Evolutionary conservation across 2,888 invertebrate genomes (phyloP), one percentile per base, ranked within the genome.

Genomic region (Chrysomela aeneicollis): DNA sequence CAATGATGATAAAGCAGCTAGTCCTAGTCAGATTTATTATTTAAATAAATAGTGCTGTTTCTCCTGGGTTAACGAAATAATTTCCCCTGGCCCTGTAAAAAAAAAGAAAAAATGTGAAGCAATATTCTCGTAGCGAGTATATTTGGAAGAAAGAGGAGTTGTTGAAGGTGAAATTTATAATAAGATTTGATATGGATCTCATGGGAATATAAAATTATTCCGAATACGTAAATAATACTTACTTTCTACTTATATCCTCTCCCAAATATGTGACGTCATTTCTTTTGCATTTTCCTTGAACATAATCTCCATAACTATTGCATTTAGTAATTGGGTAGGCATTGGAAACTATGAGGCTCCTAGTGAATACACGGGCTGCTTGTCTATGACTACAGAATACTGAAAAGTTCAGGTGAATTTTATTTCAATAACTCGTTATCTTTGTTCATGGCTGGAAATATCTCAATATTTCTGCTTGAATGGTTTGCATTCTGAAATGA

Each of bases 371-470:
- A 26, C 71, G 61, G 57, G 66, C 68, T 9, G 71, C 37, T 51
- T 71, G 66, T n/a, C 61, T 68, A 58, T 72, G 72, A 49, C 64
- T 68, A 37, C 72, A 72, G 42, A 72, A 72, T 10, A 69, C 72
- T 72, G 26, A 42, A 67, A 70, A 54, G 5, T 9, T 18, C 3
- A 15, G 47, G 49, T 21, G 9, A 35, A 35, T 17, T 1, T 4
- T 0, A 19, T 50, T 5, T n/a, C 17, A 50, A 50, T 2, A 18
- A 4, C 2, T 1, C 12, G 18, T 5, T 15, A 5, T 51, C 15
- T 22, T 52, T 15, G n/a, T 15, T 30, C 2, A 46, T 19, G n/a
- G n/a, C n/a, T n/a, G n/a, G n/a, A n/a, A n/a, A n/a, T n/a, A n/a
- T n/a, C n/a, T n/a, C n/a, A n/a, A n/a, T n/a, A n/a, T n/a, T n/a